Evolutionary conservation across 2,888 invertebrate species (phyloP).

Genomic region (Hemicrepidius hirtus): DNA sequence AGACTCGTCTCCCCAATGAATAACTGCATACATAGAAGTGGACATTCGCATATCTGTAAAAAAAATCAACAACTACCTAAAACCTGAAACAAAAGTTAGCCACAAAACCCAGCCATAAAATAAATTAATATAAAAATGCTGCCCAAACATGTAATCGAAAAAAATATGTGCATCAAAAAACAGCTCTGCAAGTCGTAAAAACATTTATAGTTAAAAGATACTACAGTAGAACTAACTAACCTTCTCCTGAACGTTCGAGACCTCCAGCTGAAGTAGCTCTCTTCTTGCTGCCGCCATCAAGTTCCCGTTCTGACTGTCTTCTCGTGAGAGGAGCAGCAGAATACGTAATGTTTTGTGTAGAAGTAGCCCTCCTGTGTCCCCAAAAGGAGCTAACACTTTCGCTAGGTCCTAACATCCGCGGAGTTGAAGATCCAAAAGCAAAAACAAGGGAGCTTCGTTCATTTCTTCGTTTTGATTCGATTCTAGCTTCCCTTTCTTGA

Average conservation of each 20-base stretch:
- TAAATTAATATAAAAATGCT: conserved; percentile 40
- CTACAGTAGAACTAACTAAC: conserved; percentile 66
- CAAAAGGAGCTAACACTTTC: conserved; percentile 88
- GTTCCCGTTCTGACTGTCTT: conserved; percentile 89
- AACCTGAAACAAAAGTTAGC: conserved; percentile 42
- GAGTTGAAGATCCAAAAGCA: conserved; percentile 94
- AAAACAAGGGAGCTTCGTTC: conserved; percentile 86
- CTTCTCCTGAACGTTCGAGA: conserved; percentile 80
- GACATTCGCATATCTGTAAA: conserved; percentile 79
- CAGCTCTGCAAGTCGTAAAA: not conserved
- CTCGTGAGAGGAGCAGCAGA: conserved; percentile 84
- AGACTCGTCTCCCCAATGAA: conserved; percentile 52
- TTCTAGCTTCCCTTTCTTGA: conserved; percentile 83
- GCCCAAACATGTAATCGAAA: conserved; percentile 9
- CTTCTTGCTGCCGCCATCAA: conserved; percentile 84
- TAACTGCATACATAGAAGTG: conserved; percentile 83
- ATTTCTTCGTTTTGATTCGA: conserved; percentile 86
- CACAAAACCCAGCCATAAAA: conserved; percentile 45
- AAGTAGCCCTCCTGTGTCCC: conserved; percentile 92
- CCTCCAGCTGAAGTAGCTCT: conserved; percentile 84
- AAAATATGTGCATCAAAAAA: conserved; percentile 19
- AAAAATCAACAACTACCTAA: conserved; percentile 44
- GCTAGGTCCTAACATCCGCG: conserved; percentile 88
- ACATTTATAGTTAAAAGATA: not conserved
- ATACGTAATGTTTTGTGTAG: conserved; percentile 90